These are phyloP conservation scores for Whitmania pigra DNA, from an alignment of 1,140 invertebrate genomes.

Conservation along the genomic window DNA sequence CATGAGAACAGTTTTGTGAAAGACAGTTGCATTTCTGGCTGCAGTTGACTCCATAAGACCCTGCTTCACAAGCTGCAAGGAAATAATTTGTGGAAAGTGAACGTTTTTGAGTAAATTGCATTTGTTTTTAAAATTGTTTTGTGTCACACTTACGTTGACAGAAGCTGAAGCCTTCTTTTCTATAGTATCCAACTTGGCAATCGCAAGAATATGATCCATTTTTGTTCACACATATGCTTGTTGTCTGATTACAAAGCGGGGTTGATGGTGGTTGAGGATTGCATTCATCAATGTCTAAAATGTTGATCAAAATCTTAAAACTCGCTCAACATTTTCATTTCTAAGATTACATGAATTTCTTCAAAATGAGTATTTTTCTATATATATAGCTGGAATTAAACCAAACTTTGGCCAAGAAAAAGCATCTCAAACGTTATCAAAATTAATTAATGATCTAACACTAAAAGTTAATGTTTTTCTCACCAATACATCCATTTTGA, in stretches of 20 bases:
- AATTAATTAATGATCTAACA: not conserved
- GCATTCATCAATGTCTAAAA: conserved; percentile 7
- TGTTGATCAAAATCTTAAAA: not conserved
- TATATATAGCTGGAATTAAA: not conserved
- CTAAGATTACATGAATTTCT: not conserved
- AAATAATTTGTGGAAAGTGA: not conserved
- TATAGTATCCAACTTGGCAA: not conserved
- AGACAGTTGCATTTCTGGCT: not conserved
- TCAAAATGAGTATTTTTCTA: not conserved
- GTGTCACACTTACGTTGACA: not conserved
- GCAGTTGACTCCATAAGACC: not conserved
- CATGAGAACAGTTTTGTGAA: not conserved
- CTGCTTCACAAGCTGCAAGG: not conserved
- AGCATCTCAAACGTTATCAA: not conserved
- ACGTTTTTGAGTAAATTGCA: too few relatives aligned
- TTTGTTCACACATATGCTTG: not conserved
- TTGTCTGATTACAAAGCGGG: not conserved
- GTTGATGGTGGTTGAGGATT: not conserved
- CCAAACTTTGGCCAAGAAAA: not conserved
- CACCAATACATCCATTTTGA: not conserved
- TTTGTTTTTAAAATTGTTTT: too few relatives aligned
- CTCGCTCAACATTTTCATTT: not conserved
- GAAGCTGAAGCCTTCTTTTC: not conserved
- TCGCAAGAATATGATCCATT: not conserved
- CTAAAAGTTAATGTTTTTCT: not conserved